phyloP scores from a whole-genome alignment of 2,888 invertebrate species.

The Plebejus melissa region DNA sequence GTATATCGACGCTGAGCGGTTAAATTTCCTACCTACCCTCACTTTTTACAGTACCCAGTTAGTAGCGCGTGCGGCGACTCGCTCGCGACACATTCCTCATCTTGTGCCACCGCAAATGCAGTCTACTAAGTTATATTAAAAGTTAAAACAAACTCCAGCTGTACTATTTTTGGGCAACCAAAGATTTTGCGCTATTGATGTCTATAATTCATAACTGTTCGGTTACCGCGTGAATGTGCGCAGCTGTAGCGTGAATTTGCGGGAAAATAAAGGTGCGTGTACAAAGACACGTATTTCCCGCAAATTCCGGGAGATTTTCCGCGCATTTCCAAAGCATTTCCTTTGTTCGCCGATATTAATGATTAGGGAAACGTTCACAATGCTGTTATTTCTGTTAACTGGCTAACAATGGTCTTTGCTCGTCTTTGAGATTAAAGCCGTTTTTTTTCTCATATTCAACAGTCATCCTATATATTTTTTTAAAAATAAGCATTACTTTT shows the following conservation, averaged over 20 bases:
- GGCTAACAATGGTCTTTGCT: conserved; percentile 42
- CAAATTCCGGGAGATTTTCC: not conserved
- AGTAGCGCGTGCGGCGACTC: no score
- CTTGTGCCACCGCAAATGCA: no score
- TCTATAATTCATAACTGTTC: not conserved
- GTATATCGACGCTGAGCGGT: no score
- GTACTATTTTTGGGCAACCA: no score
- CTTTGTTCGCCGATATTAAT: conserved; percentile 52
- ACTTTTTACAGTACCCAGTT: no score
- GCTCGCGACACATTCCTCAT: no score
- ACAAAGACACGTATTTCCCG: not conserved
- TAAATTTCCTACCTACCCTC: no score
- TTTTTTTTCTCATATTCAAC: not conserved
- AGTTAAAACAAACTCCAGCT: no score
- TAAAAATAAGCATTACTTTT: not conserved
- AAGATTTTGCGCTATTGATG: no score
- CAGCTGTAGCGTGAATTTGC: not conserved
- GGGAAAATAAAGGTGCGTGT: not conserved
- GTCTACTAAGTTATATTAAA: no score
- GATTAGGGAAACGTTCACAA: conserved; percentile 49
- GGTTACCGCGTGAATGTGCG: not conserved
- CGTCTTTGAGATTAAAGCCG: conserved; percentile 34
- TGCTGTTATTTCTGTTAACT: conserved; percentile 51
- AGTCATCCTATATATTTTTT: not conserved
- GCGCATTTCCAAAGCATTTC: conserved; percentile 40